These are phyloP conservation scores for Aporophyla nigra DNA, from an alignment of 2,888 invertebrate genomes.

Conservation along the genomic window DNA sequence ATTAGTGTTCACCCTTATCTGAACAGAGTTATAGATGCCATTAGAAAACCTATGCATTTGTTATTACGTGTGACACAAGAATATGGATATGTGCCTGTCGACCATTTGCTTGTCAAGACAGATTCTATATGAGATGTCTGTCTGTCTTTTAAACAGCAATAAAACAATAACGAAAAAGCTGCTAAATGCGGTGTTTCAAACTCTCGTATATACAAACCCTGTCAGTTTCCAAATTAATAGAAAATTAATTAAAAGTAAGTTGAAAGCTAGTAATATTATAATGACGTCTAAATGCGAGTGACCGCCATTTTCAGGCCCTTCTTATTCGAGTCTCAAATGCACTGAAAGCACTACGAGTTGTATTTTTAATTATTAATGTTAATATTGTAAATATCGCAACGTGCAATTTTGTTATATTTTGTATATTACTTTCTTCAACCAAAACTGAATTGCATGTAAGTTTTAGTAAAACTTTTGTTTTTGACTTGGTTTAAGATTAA, in stretches of 20 bases:
- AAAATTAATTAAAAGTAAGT: slow-evolving; percentile 5
- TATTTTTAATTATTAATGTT: slow-evolving; percentile 51
- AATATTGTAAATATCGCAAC: slow-evolving; percentile 70
- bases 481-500: not conserved
- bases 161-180: not conserved
- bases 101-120: slow-evolving; percentile 21
- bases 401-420: slow-evolving; percentile 66
- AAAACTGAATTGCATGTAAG: slow-evolving; percentile 12
- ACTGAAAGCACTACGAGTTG: slow-evolving; percentile 43
- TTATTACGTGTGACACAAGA: slow-evolving; percentile 16
- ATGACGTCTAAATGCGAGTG: not conserved
- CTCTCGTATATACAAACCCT: not conserved
- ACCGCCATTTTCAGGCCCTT: slow-evolving; percentile 26
- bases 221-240: slow-evolving; percentile 14
- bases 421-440: slow-evolving; percentile 50
- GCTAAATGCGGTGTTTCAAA: slow-evolving; percentile 20
- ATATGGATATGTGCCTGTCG: slow-evolving; percentile 19
- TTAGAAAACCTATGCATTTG: slow-evolving; percentile 49
- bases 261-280: not conserved
- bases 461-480: slow-evolving; percentile 12
- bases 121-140: slow-evolving; percentile 22
- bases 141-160: slow-evolving; percentile 1
- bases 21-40: slow-evolving; percentile 24
- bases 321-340: slow-evolving; percentile 28
- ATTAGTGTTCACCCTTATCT: slow-evolving; percentile 23